These are phyloP conservation scores for Naja naja DNA, from an alignment of 2,113 vertebrate genomes.

Conservation along the genomic window DNA sequence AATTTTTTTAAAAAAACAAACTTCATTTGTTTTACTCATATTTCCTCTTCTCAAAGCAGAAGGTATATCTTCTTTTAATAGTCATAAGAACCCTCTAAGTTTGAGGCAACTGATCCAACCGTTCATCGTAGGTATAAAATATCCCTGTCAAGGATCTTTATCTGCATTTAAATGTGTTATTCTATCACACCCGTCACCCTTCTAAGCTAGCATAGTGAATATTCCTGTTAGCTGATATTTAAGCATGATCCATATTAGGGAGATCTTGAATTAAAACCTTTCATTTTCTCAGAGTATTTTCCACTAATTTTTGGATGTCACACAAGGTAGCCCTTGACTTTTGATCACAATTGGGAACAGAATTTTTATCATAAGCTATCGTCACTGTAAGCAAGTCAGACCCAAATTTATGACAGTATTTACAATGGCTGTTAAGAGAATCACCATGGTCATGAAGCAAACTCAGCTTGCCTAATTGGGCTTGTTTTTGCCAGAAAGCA, in stretches of 20 bases:
- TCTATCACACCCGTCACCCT: background rate
- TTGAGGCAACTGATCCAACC: background rate
- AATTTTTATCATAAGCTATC: background rate
- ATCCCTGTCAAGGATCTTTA: background rate
- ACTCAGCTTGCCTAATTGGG: background rate
- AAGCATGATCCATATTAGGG: background rate
- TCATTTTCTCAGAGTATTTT: background rate
- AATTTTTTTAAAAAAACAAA: conserved; percentile 4
- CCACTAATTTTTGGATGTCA: background rate
- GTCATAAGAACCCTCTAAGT: background rate
- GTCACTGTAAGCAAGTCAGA: background rate
- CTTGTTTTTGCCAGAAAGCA: background rate
- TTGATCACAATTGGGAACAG: background rate
- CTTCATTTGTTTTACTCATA: background rate
- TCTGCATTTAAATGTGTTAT: background rate
- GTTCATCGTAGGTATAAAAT: background rate
- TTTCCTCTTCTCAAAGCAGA: background rate
- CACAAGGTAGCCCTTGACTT: background rate
- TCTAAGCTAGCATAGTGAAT: background rate
- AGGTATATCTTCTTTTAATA: background rate
- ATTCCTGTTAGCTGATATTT: background rate
- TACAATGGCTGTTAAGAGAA: background rate
- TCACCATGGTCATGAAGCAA: background rate
- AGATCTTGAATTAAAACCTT: background rate
- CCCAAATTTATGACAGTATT: background rate